These are phyloP conservation scores for Falco naumanni DNA, from an alignment of 2,797 vertebrate species.

Conservation along the genomic window DNA sequence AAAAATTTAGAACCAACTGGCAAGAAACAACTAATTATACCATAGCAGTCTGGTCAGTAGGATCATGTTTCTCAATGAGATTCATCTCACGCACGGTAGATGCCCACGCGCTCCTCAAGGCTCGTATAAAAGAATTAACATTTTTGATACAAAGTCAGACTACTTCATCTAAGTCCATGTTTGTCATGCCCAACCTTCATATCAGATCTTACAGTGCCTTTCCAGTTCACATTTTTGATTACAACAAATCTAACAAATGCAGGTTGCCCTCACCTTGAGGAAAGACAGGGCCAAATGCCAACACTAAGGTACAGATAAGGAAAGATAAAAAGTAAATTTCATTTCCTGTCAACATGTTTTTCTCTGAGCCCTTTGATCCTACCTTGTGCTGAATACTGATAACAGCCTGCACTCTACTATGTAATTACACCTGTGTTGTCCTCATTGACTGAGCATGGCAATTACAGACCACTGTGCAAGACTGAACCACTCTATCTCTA, in stretches of 20 bases:
- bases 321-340: slow-evolving; percentile 40
- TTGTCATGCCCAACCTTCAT: background rate
- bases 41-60: background rate
- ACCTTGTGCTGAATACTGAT: slow-evolving; percentile 38
- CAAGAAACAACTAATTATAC: background rate
- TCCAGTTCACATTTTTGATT: slow-evolving; percentile 13
- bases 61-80: background rate
- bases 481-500: background rate
- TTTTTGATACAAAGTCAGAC: background rate
- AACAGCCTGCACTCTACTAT: background rate
- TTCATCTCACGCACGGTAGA: background rate
- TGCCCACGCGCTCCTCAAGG: background rate
- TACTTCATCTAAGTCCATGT: background rate
- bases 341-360: slow-evolving; percentile 1
- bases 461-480: background rate
- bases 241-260: background rate
- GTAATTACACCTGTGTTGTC: background rate
- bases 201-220: background rate
- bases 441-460: background rate
- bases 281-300: slow-evolving; percentile 25
- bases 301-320: background rate
- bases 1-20: background rate
- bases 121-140: background rate
- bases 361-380: background rate
- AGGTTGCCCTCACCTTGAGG: background rate